phyloP scores from a whole-genome alignment of 2,113 vertebrate genomes.

The Acanthochromis polyacanthus region DNA sequence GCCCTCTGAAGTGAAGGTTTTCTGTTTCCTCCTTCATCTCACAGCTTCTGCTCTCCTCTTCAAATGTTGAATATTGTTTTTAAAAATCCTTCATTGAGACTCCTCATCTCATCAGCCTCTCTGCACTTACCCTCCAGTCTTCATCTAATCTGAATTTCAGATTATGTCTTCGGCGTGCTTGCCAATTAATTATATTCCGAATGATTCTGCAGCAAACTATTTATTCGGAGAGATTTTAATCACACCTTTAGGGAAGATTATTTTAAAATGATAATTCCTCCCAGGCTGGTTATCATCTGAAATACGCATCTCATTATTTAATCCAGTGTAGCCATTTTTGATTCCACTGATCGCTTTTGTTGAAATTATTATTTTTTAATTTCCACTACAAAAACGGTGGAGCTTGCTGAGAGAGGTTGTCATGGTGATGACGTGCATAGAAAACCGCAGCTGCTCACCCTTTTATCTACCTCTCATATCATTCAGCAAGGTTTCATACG shows the following conservation, averaged over 20 bases:
- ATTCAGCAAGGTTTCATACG: constrained; percentile 62
- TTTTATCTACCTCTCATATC: constrained; percentile 78
- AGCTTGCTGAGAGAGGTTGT: constrained; percentile 76
- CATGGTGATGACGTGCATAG: constrained; percentile 75
- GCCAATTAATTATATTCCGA: constrained; percentile 66
- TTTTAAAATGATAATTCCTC: constrained; percentile 49
- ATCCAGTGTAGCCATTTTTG: constrained; percentile 61
- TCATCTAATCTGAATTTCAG: constrained; percentile 67
- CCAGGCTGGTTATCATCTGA: constrained; percentile 57
- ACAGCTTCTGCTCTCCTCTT: constrained; percentile 29
- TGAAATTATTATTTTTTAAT: constrained; percentile 17
- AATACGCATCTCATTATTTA: constrained; percentile 67
- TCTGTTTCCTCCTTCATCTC: constrained; percentile 24
- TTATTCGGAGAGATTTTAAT: constrained; percentile 71
- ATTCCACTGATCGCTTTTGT: constrained; percentile 48
- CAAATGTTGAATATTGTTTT: constrained; percentile 47
- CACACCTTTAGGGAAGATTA: constrained; percentile 63
- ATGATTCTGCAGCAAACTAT: constrained; percentile 60
- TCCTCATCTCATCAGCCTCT: constrained; percentile 55
- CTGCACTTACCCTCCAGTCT: constrained; percentile 57
- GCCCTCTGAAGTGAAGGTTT: constrained; percentile 42
- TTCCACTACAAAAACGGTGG: constrained; percentile 46
- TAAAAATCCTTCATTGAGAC: constrained; percentile 29
- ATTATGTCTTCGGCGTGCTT: constrained; percentile 57
- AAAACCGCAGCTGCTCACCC: constrained; percentile 74